A percentile compares a stretch with the other conserved stretches of the same genome.
These are phyloP conservation scores for Diplogasteroides magnus DNA, from an alignment of 1,140 invertebrate species.

Conservation along the genomic window DNA sequence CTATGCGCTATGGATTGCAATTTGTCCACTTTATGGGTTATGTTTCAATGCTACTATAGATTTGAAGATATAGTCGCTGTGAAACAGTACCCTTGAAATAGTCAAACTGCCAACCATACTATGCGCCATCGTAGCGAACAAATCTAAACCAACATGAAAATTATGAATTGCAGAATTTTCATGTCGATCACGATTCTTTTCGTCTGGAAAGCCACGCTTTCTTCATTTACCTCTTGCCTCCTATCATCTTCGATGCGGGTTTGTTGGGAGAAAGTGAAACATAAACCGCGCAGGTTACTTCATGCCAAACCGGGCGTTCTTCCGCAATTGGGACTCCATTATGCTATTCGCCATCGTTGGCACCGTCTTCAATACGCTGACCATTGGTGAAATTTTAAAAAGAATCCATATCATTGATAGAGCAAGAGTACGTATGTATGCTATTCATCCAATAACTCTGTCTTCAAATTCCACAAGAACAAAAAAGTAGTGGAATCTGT, in stretches of 20 bases:
- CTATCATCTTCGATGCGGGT: slow-evolving; percentile 60
- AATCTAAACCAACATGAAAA: no score
- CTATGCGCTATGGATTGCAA: no score
- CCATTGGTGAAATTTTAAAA: slow-evolving; percentile 35
- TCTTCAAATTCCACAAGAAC: slow-evolving; percentile 8
- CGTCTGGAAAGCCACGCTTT: slow-evolving; percentile 35
- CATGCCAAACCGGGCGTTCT: slow-evolving; percentile 42
- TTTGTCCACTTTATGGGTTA: no score
- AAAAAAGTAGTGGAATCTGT: no score
- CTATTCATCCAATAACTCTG: no score
- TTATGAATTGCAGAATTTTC: background rate
- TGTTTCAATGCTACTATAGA: no score
- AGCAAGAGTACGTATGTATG: no score
- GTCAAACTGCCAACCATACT: no score
- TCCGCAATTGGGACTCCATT: slow-evolving; percentile 42
- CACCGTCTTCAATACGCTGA: slow-evolving; percentile 36
- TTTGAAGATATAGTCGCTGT: no score
- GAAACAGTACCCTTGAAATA: background rate
- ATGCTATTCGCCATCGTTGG: slow-evolving; percentile 36
- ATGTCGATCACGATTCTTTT: background rate
- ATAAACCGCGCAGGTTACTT: slow-evolving; percentile 34
- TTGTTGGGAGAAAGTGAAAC: background rate
- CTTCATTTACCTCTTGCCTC: slow-evolving; percentile 54
- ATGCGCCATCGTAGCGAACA: no score
- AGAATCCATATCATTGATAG: no score